Evolutionary conservation across 1,140 invertebrate genomes (phyloP).

Genomic region (Bradynema listronoti): DNA sequence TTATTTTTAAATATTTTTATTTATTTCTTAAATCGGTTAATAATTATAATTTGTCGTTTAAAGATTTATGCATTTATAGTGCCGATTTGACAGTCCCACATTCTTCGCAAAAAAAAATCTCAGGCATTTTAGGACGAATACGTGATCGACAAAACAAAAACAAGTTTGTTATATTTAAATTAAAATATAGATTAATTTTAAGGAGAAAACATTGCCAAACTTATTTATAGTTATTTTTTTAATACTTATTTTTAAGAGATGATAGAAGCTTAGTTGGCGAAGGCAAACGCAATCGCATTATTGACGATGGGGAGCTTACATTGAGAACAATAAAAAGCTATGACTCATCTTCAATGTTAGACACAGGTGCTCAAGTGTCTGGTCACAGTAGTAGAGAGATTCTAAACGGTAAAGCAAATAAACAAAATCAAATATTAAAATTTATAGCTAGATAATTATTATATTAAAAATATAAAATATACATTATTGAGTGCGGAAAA

Average conservation of each 20-base stretch:
- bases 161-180: background rate
- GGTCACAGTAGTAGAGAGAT: too few relatives aligned
- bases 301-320: conserved; percentile 22
- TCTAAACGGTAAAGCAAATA: too few relatives aligned
- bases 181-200: background rate
- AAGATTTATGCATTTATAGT: background rate
- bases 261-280: conserved; percentile 10
- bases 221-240: background rate
- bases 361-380: conserved; percentile 6
- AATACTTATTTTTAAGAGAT: conserved; percentile 21
- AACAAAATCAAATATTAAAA: too few relatives aligned
- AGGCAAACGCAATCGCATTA: conserved; percentile 23
- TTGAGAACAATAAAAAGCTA: conserved; percentile 18
- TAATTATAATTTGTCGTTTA: too few relatives aligned
- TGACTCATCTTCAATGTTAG: conserved; percentile 21
- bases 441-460: too few relatives aligned
- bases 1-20: too few relatives aligned
- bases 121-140: conserved; percentile 43
- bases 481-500: too few relatives aligned
- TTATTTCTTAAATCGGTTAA: too few relatives aligned
- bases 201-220: conserved; percentile 13
- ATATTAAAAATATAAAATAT: too few relatives aligned
- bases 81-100: conserved; percentile 24
- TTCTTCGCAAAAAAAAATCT: conserved; percentile 33
- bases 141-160: conserved; percentile 37